phyloP scores from a whole-genome alignment of 2,888 invertebrate genomes.

The Xestia c-nigrum region DNA sequence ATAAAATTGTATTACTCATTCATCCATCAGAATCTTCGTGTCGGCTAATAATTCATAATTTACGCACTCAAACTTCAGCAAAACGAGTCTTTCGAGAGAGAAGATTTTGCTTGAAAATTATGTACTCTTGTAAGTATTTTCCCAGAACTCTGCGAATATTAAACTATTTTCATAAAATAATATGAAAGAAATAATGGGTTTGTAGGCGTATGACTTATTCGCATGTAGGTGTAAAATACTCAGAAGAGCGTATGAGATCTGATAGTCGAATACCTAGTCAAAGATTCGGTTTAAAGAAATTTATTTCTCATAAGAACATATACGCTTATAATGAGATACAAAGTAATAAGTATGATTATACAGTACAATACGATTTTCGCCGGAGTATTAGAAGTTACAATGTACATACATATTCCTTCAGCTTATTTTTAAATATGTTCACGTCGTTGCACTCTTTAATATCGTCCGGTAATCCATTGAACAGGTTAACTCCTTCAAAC shows the following conservation, averaged over 20 bases:
- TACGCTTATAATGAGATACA: no score
- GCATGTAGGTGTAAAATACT: neutral
- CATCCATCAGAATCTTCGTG: neutral
- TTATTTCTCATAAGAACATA: no score
- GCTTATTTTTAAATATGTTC: no score
- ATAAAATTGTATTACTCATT: neutral
- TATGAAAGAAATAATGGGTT: neutral
- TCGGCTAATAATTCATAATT: neutral
- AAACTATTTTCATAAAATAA: neutral
- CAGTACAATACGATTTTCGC: no score
- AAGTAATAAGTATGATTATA: no score
- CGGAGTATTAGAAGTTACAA: no score
- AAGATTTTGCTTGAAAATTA: neutral
- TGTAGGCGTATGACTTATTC: neutral
- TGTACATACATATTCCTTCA: no score
- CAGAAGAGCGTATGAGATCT: neutral
- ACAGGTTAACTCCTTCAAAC: no score
- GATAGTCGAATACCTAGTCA: neutral
- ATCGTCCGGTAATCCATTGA: no score
- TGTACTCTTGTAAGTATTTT: neutral
- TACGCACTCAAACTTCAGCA: neutral
- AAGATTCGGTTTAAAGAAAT: no score
- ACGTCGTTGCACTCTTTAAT: no score
- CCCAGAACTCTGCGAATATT: neutral
- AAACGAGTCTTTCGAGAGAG: neutral